Evolutionary conservation across 2,113 vertebrate genomes (phyloP), one percentile per base, ranked within the genome.

Genomic region (Prionailurus viverrinus): DNA sequence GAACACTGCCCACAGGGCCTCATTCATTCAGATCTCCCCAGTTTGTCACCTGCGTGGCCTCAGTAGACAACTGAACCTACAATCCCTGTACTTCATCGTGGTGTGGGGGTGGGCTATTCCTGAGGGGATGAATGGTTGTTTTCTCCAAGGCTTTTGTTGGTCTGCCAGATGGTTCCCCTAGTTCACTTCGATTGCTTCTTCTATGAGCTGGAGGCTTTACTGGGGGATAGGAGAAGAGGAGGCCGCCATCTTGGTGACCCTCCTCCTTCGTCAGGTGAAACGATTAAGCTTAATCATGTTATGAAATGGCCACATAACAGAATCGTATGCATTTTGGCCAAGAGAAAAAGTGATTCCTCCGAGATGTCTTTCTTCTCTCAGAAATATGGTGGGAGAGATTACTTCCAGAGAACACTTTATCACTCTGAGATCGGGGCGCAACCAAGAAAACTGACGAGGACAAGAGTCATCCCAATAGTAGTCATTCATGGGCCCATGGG

Each of bases 11-110:
- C 23, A 16, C 29, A 4, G 27, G 25, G n/a, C 21, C 63, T 55
- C 39, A 11, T 3, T 3, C 19, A 6, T 36, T 33, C 33, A 29
- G 6, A 3, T 83, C 10, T 36, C 23, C 16, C 1, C 7, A 5
- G 8, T 7, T 36, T 58, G 29, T 51, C 39, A 45, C 11, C 21
- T 73, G 13, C 19, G 33, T 61, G 8, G 18, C 2, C 29, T 8
- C 5, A n/a, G 6, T 0, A 25, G 41, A 68, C 19, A n/a, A 2
- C 7, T 0, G 4, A 27, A 48, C 45, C 7, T 55, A 23, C 4
- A 73, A 6, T 51, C 83, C 36, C 16, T 85, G 5, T 6, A 15
- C 13, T n/a, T 4, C 13, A 63, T 31, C 4, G 23, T 65, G 63
- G 4, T 13, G 29, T 13, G 29, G 18, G 4, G 4, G 51, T 79